Evolutionary conservation across 2,797 vertebrate genomes (phyloP).

Genomic region (Mus caroli): DNA sequence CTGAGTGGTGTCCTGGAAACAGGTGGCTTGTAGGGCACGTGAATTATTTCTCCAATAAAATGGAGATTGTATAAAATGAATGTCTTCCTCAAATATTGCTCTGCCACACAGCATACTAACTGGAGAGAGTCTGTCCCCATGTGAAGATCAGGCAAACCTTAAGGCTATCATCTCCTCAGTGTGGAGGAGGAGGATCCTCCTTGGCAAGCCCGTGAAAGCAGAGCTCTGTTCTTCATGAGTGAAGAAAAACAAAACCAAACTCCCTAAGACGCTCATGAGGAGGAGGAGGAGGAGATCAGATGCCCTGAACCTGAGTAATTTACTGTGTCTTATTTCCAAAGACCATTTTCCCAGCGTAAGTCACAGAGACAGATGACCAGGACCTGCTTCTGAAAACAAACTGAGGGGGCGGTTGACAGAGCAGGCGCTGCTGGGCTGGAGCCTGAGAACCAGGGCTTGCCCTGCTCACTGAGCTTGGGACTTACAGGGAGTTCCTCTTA

Average conservation of each 20-base stretch:
- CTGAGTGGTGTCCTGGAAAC: neutral
- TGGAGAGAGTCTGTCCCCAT: neutral
- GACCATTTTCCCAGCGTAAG: slow-evolving; percentile 76
- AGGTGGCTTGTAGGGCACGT: neutral
- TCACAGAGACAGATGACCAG: slow-evolving; percentile 76
- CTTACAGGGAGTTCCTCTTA: neutral
- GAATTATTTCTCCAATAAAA: slow-evolving; percentile 42
- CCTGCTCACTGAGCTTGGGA: neutral
- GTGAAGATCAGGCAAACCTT: neutral
- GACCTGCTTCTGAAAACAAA: slow-evolving; percentile 73
- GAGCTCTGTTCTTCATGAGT: neutral
- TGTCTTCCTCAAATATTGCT: neutral
- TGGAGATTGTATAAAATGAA: neutral
- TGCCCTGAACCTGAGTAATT: slow-evolving; percentile 74
- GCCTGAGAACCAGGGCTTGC: slow-evolving; percentile 12
- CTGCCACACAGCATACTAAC: neutral
- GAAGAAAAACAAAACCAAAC: neutral
- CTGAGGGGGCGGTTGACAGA: slow-evolving; percentile 46
- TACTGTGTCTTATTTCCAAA: slow-evolving; percentile 52
- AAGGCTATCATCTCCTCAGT: neutral
- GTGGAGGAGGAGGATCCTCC: neutral
- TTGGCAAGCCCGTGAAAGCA: neutral
- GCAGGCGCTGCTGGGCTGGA: neutral
- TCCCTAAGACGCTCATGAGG: slow-evolving; percentile 42
- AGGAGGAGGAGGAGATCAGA: slow-evolving; percentile 46